Evolutionary conservation across 2,888 invertebrate genomes (phyloP).

Genomic region (Drosophila pullipes): DNA sequence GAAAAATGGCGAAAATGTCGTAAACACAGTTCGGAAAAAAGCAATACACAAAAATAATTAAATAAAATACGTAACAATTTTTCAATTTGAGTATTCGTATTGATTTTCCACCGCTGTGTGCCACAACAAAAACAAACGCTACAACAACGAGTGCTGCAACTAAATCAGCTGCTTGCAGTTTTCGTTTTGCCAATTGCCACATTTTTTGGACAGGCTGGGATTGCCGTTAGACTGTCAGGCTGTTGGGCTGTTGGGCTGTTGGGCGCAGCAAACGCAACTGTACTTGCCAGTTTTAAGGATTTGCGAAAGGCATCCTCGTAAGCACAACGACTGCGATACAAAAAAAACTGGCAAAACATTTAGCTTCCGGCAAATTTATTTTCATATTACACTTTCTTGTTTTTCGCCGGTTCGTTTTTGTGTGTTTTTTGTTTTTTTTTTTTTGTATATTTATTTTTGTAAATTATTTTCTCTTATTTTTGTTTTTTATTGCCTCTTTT

Average conservation of each 20-base stretch:
- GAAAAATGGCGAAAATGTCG: background rate
- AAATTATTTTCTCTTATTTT: slow-evolving; percentile 5
- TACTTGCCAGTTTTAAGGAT: slow-evolving; percentile 36
- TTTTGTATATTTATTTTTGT: slow-evolving; percentile 19
- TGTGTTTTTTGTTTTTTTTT: background rate
- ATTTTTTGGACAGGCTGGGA: slow-evolving; percentile 5
- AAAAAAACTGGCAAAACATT: slow-evolving; percentile 64
- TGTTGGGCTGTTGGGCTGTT: slow-evolving; percentile 43
- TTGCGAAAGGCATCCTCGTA: slow-evolving; percentile 13
- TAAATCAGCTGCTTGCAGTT: slow-evolving; percentile 4
- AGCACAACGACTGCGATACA: slow-evolving; percentile 11
- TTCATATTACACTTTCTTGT: slow-evolving; percentile 66
- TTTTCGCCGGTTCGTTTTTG: slow-evolving; percentile 19
- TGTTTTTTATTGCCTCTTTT: slow-evolving; percentile 36
- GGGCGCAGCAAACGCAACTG: slow-evolving; percentile 43
- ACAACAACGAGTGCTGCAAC: background rate
- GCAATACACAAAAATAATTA: slow-evolving; percentile 22
- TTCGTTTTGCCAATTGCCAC: slow-evolving; percentile 3
- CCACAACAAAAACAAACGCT: background rate
- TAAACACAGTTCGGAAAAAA: background rate
- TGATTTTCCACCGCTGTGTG: background rate
- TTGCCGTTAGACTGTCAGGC: slow-evolving; percentile 34
- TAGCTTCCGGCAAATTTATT: slow-evolving; percentile 77
- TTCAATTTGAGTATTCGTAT: slow-evolving; percentile 38
- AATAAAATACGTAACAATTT: slow-evolving; percentile 33